Conservation (phyloP, 2,888 invertebrate genomes). For the Drosophila quasianomalipes region DNA sequence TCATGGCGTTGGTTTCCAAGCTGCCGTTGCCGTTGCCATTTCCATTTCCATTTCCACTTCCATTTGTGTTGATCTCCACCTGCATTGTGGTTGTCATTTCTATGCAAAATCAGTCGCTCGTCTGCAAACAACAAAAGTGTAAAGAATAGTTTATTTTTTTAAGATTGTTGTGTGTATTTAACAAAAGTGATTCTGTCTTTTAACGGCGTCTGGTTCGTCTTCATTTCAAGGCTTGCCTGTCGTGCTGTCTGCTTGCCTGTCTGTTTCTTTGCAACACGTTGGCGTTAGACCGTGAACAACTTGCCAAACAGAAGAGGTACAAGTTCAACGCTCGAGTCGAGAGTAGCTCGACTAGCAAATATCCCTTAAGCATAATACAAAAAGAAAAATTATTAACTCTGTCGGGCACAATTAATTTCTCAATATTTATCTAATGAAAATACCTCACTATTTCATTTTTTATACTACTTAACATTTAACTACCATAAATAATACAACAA, state of each 20-base stretch:
- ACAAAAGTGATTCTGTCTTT: conserved; percentile 30
- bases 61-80: conserved; percentile 60
- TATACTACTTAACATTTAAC: not conserved
- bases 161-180: conserved; percentile 39
- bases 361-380: conserved; percentile 1
- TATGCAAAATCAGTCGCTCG: conserved; percentile 40
- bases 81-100: conserved; percentile 72
- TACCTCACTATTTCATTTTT: not conserved
- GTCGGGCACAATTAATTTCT: not conserved
- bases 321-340: not conserved
- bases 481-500: not conserved
- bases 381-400: no score
- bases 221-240: conserved; percentile 38
- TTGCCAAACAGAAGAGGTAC: conserved; percentile 39
- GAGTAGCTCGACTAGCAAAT: conserved; percentile 8
- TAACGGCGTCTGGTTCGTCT: conserved; percentile 17
- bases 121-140: conserved; percentile 37
- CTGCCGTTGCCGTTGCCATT: conserved; percentile 14
- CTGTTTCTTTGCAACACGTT: conserved; percentile 20
- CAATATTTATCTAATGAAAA: not conserved
- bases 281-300: conserved; percentile 74
- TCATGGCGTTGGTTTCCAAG: conserved; percentile 27
- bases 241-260: conserved; percentile 1
- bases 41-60: conserved; percentile 2
- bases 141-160: conserved; percentile 24